Base-by-base conservation (phyloP, 2,797 vertebrate species). In the Microchirus variegatus region DNA sequence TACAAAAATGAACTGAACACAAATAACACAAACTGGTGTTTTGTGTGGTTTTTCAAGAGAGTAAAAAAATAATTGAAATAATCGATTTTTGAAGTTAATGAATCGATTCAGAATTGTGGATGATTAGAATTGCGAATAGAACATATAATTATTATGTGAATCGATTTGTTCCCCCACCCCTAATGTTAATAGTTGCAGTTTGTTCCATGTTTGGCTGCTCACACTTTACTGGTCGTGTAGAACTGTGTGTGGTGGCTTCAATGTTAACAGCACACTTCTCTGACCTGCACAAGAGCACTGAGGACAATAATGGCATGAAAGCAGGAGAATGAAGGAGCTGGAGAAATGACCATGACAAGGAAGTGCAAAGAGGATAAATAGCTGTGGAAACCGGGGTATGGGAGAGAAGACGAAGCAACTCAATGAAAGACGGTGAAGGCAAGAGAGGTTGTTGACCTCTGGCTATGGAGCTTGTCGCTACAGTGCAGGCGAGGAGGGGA, bases 381-480 rank as follows among this genome's bases (percentile, higher is more conserved):
- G 45, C 70, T 0, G 8, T 13, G 64, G 40, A 70, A 62, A 52
- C 49, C 0, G 16, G 75, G 75, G 58, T 68, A 75, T 68, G 57
- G 65, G 67, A 72, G 79, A 77, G 49, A 70, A 63, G 56, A 73
- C 60, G 59, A 77, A 38, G 74, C 48, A 59, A 73, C 66, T 38
- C 61, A 62, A 53, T 63, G 67, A 84, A 71, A 86, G 77, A 84
- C 66, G 53, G 63, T 17, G 11, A 67, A 72, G 70, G 70, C 63
- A 83, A 70, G 63, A 83, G 84, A 77, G 70, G 81, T 72, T 84
- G 70, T 78, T 90, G 87, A 91, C 88, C 90, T 78, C 81, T 85
- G 85, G 83, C 84, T 81, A 78, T 71, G 67, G 75, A 82, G 75
- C 72, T 75, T 42, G 67, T 77, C 48, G 4, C 74, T 79, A 54